Evolutionary conservation across 92 coral and sea anemone genomes (phyloP).

Genomic region (Phenganax subtilis): DNA sequence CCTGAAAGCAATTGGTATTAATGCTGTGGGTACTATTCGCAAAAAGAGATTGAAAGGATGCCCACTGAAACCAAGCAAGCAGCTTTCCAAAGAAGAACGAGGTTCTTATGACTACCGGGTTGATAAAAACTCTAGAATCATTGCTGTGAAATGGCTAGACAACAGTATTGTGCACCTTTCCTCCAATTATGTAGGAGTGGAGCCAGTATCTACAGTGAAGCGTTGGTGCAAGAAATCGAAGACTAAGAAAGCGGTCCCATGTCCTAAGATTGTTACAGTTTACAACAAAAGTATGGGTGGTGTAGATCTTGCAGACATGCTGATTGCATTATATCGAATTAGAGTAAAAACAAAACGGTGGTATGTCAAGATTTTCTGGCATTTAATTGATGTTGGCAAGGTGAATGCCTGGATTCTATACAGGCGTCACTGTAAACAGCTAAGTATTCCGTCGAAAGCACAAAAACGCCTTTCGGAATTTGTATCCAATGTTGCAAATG

Average conservation of each 20-base stretch:
- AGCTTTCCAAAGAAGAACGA: slow-evolving; percentile 7
- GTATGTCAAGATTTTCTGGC: slow-evolving; percentile 42
- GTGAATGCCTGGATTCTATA: slow-evolving; percentile 40
- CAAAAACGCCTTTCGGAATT: neutral
- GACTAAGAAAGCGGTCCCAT: neutral
- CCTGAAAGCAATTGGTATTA: slow-evolving; percentile 18
- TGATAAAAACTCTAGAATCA: neutral
- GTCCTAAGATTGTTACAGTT: slow-evolving; percentile 10
- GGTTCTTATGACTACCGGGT: neutral
- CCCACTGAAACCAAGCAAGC: slow-evolving; percentile 16
- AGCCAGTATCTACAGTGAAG: neutral
- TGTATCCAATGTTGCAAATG: neutral
- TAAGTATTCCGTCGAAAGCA: slow-evolving; percentile 10
- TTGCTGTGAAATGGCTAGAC: slow-evolving; percentile 1
- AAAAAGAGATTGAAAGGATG: neutral
- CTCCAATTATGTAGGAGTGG: slow-evolving; percentile 1
- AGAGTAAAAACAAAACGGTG: slow-evolving; percentile 1
- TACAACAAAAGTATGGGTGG: slow-evolving; percentile 43
- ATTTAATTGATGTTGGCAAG: slow-evolving; percentile 34
- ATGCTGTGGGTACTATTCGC: slow-evolving; percentile 33
- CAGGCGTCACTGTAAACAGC: slow-evolving; percentile 23
- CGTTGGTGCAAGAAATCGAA: neutral
- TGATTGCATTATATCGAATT: slow-evolving; percentile 23
- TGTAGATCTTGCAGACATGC: slow-evolving; percentile 34
- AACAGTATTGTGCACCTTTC: neutral